Evolutionary conservation across 2,113 vertebrate genomes (phyloP), one percentile per base, ranked within the genome.

Genomic region (Eolophus roseicapilla): DNA sequence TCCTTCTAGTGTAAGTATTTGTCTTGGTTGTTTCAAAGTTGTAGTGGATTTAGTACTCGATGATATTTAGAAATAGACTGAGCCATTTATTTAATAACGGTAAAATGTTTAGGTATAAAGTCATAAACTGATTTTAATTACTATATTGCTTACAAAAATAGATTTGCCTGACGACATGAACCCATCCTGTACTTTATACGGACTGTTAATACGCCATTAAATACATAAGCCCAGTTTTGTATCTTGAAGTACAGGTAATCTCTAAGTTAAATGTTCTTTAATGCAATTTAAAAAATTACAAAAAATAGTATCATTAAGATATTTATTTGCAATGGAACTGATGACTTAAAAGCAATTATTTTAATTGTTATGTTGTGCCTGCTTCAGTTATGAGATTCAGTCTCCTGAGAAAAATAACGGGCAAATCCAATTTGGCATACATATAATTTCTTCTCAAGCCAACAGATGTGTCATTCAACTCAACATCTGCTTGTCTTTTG

Each of bases 391-490:
- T 73, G 70, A 90, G 85, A 91, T 95, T 96, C 83, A 79, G 39
- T 79, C 91, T 87, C 73, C 74, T 87, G 47, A 70, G 43, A 91
- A 96, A 95, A 97, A 94, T 93, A 91, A 97, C 82, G 47, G 71
- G 25, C 25, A 94, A 92, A 87, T 92, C 70, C 46, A 97, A 83
- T 95, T 97, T 94, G 91, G 37, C 67, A 95, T 70, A 86, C 17
- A 47, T 63, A 82, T 88, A 85, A 92, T 95, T 94, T 95, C 28
- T 94, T 93, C 73, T 96, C 60, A 92, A 74, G 65, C 50, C 93
- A 96, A 82, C 88, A 97, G 96, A 97, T 97, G 97, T 96, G 86
- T 95, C 92, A 92, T 96, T 97, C 75, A 97, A 86, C 21, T 80
- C 43, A 96, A 96, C 95, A 98, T 96, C 96, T 98, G 94, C 59